Conservation (phyloP, 2,113 vertebrate genomes). For the Antidorcas marsupialis region DNA sequence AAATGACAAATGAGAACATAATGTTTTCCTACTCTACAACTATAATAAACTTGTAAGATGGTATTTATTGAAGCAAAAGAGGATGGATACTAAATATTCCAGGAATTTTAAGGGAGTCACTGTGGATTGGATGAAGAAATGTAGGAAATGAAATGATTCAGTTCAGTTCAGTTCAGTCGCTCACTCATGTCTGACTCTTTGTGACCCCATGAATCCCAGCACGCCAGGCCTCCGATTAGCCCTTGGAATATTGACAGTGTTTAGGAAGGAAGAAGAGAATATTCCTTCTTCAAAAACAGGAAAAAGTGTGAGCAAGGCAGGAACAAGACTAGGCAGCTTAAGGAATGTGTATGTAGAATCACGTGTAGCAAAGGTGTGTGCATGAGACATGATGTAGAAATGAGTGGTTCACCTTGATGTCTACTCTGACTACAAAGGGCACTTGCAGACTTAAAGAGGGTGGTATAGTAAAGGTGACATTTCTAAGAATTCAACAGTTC, state of each 20-base stretch:
- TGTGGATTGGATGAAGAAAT: background rate
- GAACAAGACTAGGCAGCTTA: background rate
- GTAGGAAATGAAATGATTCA: background rate
- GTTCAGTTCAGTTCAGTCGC: no score
- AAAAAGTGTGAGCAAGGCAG: background rate
- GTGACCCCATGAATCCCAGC: no score
- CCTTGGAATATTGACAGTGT: background rate
- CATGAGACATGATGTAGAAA: fast-evolving
- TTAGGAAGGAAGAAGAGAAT: background rate
- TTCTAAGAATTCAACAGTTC: background rate
- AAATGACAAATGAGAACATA: background rate
- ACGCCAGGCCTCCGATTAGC: background rate
- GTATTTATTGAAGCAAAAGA: background rate
- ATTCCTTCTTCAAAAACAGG: background rate
- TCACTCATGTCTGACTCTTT: no score
- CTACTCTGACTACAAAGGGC: background rate
- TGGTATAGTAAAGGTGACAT: background rate
- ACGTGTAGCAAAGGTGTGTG: background rate
- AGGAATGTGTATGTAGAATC: background rate
- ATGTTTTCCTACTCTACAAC: background rate
- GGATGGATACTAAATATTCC: background rate
- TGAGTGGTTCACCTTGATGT: background rate
- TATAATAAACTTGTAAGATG: background rate
- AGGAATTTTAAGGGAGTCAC: background rate
- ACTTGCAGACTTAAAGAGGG: background rate